phyloP scores from a whole-genome alignment of 2,888 invertebrate species.

The Eilema depressum region DNA sequence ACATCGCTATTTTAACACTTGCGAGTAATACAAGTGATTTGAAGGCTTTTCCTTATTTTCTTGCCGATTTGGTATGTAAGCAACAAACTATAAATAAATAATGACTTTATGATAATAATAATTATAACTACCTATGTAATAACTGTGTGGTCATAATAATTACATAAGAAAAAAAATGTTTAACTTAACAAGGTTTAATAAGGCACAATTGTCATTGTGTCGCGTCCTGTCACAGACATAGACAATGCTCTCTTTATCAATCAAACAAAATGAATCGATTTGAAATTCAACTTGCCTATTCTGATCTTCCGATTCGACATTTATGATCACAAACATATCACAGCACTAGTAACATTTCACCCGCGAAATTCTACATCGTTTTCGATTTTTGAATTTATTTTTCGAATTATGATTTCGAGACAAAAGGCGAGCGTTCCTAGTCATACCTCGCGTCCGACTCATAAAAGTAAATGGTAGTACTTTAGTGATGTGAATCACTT shows the following conservation, averaged over 20 bases:
- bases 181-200: constrained; percentile 8
- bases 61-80: too few relatives aligned
- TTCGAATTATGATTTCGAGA: constrained; percentile 51
- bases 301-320: constrained; percentile 67
- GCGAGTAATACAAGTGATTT: not conserved
- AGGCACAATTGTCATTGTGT: constrained; percentile 23
- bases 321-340: constrained; percentile 57
- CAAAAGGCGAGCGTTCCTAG: constrained; percentile 63
- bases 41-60: too few relatives aligned
- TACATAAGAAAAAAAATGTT: not conserved
- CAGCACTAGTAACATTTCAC: constrained; percentile 53
- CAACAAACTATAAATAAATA: too few relatives aligned
- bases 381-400: constrained; percentile 53
- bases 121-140: too few relatives aligned
- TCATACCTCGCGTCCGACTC: constrained; percentile 79
- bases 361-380: constrained; percentile 48
- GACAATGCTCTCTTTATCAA: constrained; percentile 40
- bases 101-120: too few relatives aligned
- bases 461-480: constrained; percentile 71
- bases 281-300: constrained; percentile 64
- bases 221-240: constrained; percentile 17
- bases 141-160: not conserved
- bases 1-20: not conserved
- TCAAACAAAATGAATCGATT: constrained; percentile 34
- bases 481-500: constrained; percentile 77